These are phyloP conservation scores for Aromia moschata DNA, from an alignment of 2,888 invertebrate species.

Conservation along the genomic window DNA sequence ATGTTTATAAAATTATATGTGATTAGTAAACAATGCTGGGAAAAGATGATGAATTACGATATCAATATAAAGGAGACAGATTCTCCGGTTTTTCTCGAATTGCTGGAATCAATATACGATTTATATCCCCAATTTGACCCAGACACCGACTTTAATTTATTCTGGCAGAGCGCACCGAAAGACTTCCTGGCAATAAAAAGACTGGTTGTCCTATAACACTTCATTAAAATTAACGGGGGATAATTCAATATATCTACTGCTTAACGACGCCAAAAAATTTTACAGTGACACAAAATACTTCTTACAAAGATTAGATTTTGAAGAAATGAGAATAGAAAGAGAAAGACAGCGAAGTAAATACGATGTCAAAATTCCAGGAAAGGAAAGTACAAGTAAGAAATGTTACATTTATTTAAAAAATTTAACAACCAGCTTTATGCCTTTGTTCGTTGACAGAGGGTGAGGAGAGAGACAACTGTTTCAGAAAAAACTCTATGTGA, in stretches of 20 bases:
- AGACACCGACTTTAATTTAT: conserved; percentile 6
- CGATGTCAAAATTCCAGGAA: conserved; percentile 6
- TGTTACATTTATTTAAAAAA: too few relatives aligned
- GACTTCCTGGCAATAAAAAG: conserved; percentile 1
- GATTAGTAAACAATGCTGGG: conserved; percentile 16
- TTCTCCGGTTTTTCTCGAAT: conserved; percentile 5
- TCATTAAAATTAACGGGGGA: conserved; percentile 12
- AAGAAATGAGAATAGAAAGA: neutral
- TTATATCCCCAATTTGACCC: conserved; percentile 10
- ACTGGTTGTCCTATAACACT: conserved; percentile 10
- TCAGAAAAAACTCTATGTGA: too few relatives aligned
- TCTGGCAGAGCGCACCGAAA: conserved; percentile 2
- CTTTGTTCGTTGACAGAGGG: too few relatives aligned
- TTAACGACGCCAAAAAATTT: conserved; percentile 8
- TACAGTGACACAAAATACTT: conserved; percentile 9
- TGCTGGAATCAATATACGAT: conserved; percentile 19
- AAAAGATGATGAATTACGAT: neutral
- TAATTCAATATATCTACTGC: conserved; percentile 6
- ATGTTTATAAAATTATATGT: conserved; percentile 16
- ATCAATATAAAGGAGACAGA: conserved; percentile 2
- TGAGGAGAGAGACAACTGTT: too few relatives aligned
- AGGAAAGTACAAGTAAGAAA: conserved; percentile 6
- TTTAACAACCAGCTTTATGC: too few relatives aligned
- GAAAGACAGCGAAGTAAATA: conserved; percentile 11
- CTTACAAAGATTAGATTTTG: conserved; percentile 4